These are phyloP conservation scores for Rhinogobio ventralis DNA, from an alignment of 2,797 vertebrate genomes.

Conservation along the genomic window DNA sequence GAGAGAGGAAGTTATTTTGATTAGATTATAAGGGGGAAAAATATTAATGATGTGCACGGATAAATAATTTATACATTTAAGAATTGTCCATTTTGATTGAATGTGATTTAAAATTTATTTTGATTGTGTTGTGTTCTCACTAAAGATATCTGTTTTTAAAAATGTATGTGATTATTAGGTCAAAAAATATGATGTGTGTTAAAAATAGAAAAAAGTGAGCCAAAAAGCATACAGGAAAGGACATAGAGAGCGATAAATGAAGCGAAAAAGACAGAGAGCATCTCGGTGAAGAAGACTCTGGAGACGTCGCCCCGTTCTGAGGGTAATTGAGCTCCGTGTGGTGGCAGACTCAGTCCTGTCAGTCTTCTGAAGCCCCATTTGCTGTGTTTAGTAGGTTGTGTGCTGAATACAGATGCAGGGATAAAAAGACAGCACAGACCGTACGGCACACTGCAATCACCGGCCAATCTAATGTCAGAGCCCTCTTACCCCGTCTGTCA, in stretches of 20 bases:
- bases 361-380: constrained; percentile 76
- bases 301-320: constrained; percentile 69
- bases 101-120: background rate
- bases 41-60: background rate
- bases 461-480: constrained; percentile 49
- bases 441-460: constrained; percentile 49
- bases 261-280: constrained; percentile 13
- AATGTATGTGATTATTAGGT: background rate
- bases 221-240: background rate
- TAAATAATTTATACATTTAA: background rate
- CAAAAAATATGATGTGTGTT: background rate
- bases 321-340: constrained; percentile 80
- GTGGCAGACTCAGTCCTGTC: constrained; percentile 72
- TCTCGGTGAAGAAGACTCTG: constrained; percentile 56
- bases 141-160: background rate
- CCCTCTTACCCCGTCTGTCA: constrained; percentile 23
- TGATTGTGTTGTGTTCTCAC: background rate
- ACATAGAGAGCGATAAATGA: constrained; percentile 18
- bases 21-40: too few species aligned
- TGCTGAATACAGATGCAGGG: constrained; percentile 78
- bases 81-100: background rate
- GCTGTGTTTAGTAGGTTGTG: constrained; percentile 74
- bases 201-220: constrained; percentile 23
- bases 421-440: constrained; percentile 53
- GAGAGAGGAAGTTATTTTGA: too few species aligned